Evolutionary conservation across 2,888 invertebrate species (phyloP).

Genomic region (Trypoxylon attenuatum): DNA sequence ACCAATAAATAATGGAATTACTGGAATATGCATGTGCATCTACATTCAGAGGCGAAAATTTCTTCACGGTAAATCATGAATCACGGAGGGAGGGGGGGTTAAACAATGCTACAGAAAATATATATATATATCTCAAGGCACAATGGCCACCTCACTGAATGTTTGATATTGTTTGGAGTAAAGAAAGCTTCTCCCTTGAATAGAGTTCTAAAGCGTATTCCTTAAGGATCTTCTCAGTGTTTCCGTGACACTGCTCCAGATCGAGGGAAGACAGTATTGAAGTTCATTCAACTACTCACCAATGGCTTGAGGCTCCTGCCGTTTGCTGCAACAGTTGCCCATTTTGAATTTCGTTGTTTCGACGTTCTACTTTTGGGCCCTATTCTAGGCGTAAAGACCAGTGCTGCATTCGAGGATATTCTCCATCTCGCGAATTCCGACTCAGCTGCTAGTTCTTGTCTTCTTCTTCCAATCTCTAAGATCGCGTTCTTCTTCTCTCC

Average conservation of each 20-base stretch:
- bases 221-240: not conserved
- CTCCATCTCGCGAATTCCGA: constrained; percentile 53
- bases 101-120: not conserved
- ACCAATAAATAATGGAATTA: not conserved
- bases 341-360: constrained; percentile 74
- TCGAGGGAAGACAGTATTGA: not conserved
- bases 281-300: constrained; percentile 71
- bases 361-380: constrained; percentile 24
- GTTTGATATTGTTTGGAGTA: not conserved
- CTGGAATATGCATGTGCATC: too few relatives aligned
- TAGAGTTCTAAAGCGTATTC: not conserved
- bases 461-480: constrained; percentile 37
- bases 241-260: not conserved
- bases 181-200: not conserved
- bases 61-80: not conserved
- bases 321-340: constrained; percentile 93
- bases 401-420: constrained; percentile 34
- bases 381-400: constrained; percentile 42
- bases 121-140: too few relatives aligned
- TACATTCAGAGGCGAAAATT: too few relatives aligned
- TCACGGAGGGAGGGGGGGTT: not conserved
- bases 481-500: constrained; percentile 52
- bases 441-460: constrained; percentile 7
- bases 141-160: not conserved
- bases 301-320: constrained; percentile 83